Evolutionary conservation across 2,888 invertebrate species (phyloP), one percentile per base, ranked within the genome.

Genomic region (Cylloceria caligata): DNA sequence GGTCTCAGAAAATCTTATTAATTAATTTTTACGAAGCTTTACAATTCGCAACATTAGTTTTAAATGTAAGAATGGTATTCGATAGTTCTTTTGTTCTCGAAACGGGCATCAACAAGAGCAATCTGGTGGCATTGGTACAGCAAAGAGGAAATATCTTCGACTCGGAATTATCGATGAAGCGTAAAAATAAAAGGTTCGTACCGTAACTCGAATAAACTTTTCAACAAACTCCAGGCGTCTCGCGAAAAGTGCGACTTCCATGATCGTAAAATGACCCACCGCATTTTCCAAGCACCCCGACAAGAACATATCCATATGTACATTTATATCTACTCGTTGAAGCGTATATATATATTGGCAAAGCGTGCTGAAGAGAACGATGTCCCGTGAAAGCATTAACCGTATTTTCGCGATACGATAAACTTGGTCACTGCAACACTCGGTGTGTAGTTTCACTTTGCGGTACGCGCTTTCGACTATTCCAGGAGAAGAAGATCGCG

Each of bases 361-460:
- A 67, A 57, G 57, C 55, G 75, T 57, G 57, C 45, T 45, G 67
- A 57, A 47, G 42, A 57, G 45, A 47, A 45, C 27, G 42, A 71
- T 60, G 57, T 57, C 16, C 67, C n/a, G 67, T 47, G 75, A 34
- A 75, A 34, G 45, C 62, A 64, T 74, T 75, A 75, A 65, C 65
- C 67, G 57, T 75, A 75, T 75, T 75, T 75, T 67, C 67, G n/a
- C 16, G 65, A 52, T 30, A 57, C 75, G 67, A 67, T 45, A 57
- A 75, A 75, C 75, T 75, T 75, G 45, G 55, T 75, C 34, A 57
- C 34, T 47, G 39, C 62, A 27, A 74, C 64, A 55, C 64, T 49
- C 45, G 49, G 34, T 39, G 24, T 11, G 34, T 11, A 45, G 19
- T 42, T 73, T 68, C 45, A 77, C 69, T 77, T 73, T 62, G 68